Base-by-base conservation (phyloP, 92 coral and sea anemone genomes). In the Diadumene lineata region DNA sequence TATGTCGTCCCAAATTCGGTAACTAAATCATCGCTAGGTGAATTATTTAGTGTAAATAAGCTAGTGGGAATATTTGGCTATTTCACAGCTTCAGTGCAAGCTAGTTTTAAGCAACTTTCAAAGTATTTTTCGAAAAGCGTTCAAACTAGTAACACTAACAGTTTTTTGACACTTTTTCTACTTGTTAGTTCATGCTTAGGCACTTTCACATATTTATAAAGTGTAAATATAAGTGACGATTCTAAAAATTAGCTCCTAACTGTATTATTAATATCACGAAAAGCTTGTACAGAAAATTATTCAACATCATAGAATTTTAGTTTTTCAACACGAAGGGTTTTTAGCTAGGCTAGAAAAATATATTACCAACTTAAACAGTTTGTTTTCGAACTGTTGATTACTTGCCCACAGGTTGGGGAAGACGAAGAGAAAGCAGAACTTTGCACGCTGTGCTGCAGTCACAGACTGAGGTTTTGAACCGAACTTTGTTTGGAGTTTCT, bases 361-460 rank as follows among this genome's bases (percentile, higher is more conserved):
- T n/a, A n/a, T n/a, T n/a, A 38, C 48, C 48, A 4, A 38, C 48
- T 4, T 4, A 4, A 6, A 38, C 48, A 38, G 48, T 38, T n/a
- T n/a, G n/a, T n/a, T n/a, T n/a, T n/a, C 48, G 13, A 38, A 13
- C 48, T 38, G 48, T 38, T 38, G 48, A 38, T 38, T 56, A 21
- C 22, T 31, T 15, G 19, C 77, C 66, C 77, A 31, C 77, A 34
- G 77, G 77, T 30, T 27, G 77, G 66, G 13, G 77, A 23, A 55
- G 57, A n/a, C n/a, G n/a, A n/a, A n/a, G n/a, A n/a, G n/a, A n/a
- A 61, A 31, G 30, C 64, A 72, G 63, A 72, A 32, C 77, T 72
- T 72, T 67, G 10, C 76, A 81, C 80, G 34, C 92, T 87, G 86
- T 90, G 96, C 96, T 86, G 92, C 96, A 82, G 96, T 55, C 96